These are phyloP conservation scores for Zygogramma bicolorata DNA, from an alignment of 2,888 invertebrate species.

Conservation along the genomic window DNA sequence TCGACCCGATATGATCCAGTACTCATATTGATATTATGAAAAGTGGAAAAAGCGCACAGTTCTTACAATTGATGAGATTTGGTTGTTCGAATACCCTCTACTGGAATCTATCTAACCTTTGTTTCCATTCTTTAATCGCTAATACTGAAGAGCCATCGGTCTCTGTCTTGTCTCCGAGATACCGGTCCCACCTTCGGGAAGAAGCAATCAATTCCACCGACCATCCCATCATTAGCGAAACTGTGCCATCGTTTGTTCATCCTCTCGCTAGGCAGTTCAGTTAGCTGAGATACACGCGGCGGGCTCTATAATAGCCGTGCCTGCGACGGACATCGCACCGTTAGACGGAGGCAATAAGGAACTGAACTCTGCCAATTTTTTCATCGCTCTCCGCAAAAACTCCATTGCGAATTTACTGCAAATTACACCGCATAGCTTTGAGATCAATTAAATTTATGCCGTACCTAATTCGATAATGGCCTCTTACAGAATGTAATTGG, in stretches of 20 bases:
- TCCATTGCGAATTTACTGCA: conserved; percentile 26
- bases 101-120: no score
- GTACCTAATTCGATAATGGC: conserved; percentile 9
- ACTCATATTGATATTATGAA: no score
- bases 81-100: no score
- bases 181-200: conserved; percentile 20
- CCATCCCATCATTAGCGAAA: conserved; percentile 37
- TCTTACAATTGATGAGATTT: no score
- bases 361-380: conserved; percentile 14
- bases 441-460: conserved; percentile 8
- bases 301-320: not conserved
- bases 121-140: no score
- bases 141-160: no score
- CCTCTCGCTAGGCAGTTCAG: conserved; percentile 6
- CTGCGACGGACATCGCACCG: not conserved
- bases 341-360: conserved; percentile 20
- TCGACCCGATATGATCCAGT: no score
- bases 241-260: conserved; percentile 36
- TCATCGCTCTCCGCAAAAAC: conserved; percentile 11
- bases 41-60: no score
- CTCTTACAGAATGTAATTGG: not conserved
- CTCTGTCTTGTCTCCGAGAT: no score
- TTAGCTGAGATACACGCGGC: not conserved
- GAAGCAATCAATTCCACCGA: conserved; percentile 41
- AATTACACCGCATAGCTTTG: conserved; percentile 16